These are phyloP conservation scores for Pocillopora verrucosa DNA, from an alignment of 64 coral and sea anemone genomes.

Conservation along the genomic window DNA sequence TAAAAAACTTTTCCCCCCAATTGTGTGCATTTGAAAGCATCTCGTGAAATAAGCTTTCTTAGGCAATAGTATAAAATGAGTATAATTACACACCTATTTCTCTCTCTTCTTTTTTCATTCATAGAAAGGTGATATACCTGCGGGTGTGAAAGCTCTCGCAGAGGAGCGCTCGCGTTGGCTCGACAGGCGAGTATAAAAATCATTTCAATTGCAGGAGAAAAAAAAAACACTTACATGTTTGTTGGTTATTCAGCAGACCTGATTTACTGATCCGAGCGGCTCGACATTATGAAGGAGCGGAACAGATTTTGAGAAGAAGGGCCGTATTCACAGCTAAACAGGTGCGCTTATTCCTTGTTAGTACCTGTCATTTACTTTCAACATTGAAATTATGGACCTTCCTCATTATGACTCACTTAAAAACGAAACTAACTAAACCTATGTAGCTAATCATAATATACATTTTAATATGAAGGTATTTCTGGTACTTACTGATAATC, in stretches of 20 bases:
- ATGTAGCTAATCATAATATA: no score
- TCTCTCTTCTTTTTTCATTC: neutral
- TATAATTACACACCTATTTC: no score
- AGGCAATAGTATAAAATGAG: no score
- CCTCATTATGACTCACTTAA: no score
- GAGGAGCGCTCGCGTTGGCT: slow-evolving; percentile 81
- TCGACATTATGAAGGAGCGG: slow-evolving; percentile 94
- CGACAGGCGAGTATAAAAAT: slow-evolving; percentile 58
- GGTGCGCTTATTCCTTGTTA: no score
- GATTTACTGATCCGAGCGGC: slow-evolving; percentile 91
- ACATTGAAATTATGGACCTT: no score
- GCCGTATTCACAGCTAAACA: slow-evolving; percentile 11
- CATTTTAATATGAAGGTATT: neutral
- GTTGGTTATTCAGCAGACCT: slow-evolving; percentile 31
- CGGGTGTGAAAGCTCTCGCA: slow-evolving; percentile 69
- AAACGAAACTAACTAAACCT: no score
- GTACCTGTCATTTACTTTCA: no score
- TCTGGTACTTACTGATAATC: neutral
- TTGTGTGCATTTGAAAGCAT: no score
- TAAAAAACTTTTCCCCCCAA: no score
- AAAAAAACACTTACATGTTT: no score
- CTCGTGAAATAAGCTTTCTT: neutral
- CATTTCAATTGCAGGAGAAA: neutral
- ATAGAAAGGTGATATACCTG: slow-evolving; percentile 66
- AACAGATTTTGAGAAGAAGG: slow-evolving; percentile 80